Evolutionary conservation across 2,888 invertebrate genomes (phyloP), one percentile per base, ranked within the genome.

Genomic region (Parnassius orleans): DNA sequence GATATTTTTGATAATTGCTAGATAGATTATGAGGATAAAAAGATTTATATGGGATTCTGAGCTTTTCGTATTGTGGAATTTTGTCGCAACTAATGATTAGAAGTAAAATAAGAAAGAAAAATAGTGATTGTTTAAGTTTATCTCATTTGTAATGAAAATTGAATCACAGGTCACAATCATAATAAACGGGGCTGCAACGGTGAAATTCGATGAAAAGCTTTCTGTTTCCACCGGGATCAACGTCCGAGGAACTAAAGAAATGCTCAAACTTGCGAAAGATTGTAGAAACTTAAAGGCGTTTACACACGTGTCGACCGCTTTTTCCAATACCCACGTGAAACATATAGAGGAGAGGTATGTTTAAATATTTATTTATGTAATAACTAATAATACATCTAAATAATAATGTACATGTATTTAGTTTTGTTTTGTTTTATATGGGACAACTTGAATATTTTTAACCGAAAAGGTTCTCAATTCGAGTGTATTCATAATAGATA

Each of bases 191-290:
- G 91, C 91, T 0, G 91, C 90, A 0, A 91, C 91, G 0, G 91
- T 91, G 0, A 89, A 95, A 72, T 98, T 98, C 75, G 96, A 97
- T 77, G 97, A 97, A 80, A 94, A 94, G 60, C 88, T 98, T 12
- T 93, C 94, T 69, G 76, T 94, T 1, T 95, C 98, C 0, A 94
- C 96, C 7, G 93, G 93, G 33, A 96, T 97, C 79, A 98, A 98
- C 82, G 95, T 98, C 0, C 88, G 93, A 33, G 97, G 96, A 0
- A 95, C 96, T 0, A 93, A 94, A 68, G 94, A 95, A 70, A 93
- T 97, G 19, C 76, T 98, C 3, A 92, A 93, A 48, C 86, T 98
- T 12, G 95, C 95, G 63, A 94, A 94, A 72, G 93, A 94, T 69
- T 96, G 97, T 88, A 88, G 92, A 48, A 92, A 95, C 56, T 86